Conservation (phyloP, 2,113 vertebrate genomes). For the Lycaon pictus region DNA sequence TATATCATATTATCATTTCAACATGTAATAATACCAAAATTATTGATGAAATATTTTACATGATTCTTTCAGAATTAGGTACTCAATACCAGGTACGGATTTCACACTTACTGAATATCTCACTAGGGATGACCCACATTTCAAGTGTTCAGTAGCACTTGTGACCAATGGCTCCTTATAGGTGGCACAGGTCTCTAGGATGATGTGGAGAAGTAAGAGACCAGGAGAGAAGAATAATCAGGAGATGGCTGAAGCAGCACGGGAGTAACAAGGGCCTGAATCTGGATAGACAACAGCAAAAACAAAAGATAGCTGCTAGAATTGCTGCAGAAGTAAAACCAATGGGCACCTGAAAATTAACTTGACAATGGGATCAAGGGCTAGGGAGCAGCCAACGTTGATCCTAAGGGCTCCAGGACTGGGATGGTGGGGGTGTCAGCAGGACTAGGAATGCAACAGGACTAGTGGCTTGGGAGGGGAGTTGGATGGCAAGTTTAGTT, state of each 20-base stretch:
- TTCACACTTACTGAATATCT: background rate
- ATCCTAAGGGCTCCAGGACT: background rate
- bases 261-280: background rate
- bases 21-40: background rate
- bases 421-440: rapidly evolving
- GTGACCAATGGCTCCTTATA: background rate
- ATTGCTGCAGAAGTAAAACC: constrained; percentile 9
- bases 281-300: background rate
- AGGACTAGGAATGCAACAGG: background rate
- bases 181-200: background rate
- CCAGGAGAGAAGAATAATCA: background rate
- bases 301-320: background rate
- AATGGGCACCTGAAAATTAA: background rate
- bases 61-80: background rate
- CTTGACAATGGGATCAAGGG: background rate
- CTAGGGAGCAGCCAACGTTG: background rate
- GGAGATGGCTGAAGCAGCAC: background rate
- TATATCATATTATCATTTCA: background rate
- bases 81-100: background rate
- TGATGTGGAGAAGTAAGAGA: background rate
- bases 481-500: background rate
- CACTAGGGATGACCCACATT: background rate
- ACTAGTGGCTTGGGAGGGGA: too few species aligned
- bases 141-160: background rate
- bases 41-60: background rate